Percentiles rank a stretch among this genome's conserved stretches.
phyloP scores from a whole-genome alignment of 2,797 vertebrate genomes.

The Euthynnus affinis region DNA sequence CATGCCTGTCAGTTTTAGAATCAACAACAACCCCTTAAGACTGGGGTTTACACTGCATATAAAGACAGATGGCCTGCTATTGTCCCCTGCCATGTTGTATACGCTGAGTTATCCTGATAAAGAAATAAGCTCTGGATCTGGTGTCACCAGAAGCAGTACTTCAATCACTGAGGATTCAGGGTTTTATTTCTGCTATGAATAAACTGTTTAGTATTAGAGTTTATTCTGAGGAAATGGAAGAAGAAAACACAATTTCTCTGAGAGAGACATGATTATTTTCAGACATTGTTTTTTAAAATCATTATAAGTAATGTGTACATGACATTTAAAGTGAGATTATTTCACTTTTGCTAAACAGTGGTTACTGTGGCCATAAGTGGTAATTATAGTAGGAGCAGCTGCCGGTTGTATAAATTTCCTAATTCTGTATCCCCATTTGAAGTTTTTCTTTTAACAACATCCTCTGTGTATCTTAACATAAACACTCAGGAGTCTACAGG shows the following conservation, averaged over 20 bases:
- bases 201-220: slow-evolving; percentile 35
- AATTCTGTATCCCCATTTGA: neutral
- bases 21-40: slow-evolving; percentile 66
- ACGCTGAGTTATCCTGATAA: slow-evolving; percentile 62
- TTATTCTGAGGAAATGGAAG: neutral
- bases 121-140: slow-evolving; percentile 62
- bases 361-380: too few relatives aligned
- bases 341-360: neutral
- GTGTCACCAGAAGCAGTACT: slow-evolving; percentile 55
- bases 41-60: slow-evolving; percentile 44
- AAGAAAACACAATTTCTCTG: neutral
- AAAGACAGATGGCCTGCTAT: slow-evolving; percentile 52
- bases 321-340: neutral
- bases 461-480: neutral
- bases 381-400: too few relatives aligned
- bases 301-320: neutral
- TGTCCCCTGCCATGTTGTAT: slow-evolving; percentile 52
- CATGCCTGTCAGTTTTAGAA: slow-evolving; percentile 69
- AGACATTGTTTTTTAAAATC: neutral
- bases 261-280: neutral
- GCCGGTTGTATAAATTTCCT: neutral
- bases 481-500: neutral
- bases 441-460: neutral
- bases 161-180: slow-evolving; percentile 37
- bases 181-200: slow-evolving; percentile 41